Conservation (phyloP, 1,140 invertebrate genomes). For the Trichogramma pretiosum region DNA sequence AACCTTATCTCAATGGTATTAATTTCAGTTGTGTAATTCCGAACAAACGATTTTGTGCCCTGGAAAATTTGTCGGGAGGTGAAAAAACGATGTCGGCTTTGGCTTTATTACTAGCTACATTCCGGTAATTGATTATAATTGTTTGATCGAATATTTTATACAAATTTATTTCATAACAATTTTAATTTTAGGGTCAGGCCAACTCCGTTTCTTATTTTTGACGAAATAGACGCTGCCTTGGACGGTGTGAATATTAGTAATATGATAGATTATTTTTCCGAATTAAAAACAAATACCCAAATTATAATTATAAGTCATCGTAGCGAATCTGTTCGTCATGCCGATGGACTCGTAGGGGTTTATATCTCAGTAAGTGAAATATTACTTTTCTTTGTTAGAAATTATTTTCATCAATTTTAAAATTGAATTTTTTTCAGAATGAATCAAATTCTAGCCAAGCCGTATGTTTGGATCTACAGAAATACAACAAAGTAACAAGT, state of each 20-base stretch:
- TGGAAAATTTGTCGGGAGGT: conserved; percentile 95
- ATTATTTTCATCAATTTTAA: too few species aligned
- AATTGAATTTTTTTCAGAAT: too few species aligned
- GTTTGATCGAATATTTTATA: conserved; percentile 4
- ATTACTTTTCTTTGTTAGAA: too few species aligned
- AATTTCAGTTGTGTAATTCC: conserved; percentile 98
- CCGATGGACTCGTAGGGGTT: conserved; percentile 4
- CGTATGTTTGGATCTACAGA: too few species aligned
- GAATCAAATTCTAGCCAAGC: too few species aligned
- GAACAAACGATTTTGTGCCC: conserved; percentile 90
- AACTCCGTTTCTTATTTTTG: conserved; percentile 94
- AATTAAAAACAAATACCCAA: conserved; percentile 10
- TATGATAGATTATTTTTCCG: conserved; percentile 52
- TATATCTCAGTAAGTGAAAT: conserved; percentile 5
- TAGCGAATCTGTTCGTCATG: background rate
- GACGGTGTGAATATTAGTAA: conserved; percentile 98
- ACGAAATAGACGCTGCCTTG: conserved; percentile 97
- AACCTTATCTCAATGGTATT: conserved; percentile 94
- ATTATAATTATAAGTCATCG: conserved; percentile 14
- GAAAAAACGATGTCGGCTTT: conserved; percentile 98
- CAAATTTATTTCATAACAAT: conserved; percentile 8
- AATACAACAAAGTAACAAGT: too few species aligned
- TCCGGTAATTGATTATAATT: conserved; percentile 54
- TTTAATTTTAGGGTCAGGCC: conserved; percentile 73
- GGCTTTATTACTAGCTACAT: conserved; percentile 92